Evolutionary conservation across 2,797 vertebrate species (phyloP).

Genomic region (Gallinago solitaria): DNA sequence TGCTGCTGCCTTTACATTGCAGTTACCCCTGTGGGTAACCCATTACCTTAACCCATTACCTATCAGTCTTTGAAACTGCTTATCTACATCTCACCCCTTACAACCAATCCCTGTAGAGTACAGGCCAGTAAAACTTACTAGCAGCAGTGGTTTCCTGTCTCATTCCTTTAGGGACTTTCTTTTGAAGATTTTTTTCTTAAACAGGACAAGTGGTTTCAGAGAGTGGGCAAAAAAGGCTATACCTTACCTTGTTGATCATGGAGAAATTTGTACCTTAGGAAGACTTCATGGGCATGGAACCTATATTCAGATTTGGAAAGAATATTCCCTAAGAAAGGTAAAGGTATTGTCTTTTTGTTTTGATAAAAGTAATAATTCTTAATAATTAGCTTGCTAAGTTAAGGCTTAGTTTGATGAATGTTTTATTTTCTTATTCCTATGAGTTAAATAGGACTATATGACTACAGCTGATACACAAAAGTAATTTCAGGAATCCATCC

Average conservation of each 20-base stretch:
- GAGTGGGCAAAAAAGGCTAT: slow-evolving; percentile 56
- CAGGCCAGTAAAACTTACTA: background rate
- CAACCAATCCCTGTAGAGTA: background rate
- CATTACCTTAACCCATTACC: background rate
- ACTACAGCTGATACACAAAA: background rate
- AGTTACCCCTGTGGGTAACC: background rate
- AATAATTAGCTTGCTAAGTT: background rate
- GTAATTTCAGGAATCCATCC: background rate
- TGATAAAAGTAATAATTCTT: background rate
- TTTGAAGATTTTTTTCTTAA: slow-evolving; percentile 66
- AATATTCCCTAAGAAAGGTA: slow-evolving; percentile 42
- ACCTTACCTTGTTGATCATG: slow-evolving; percentile 55
- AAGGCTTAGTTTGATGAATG: background rate
- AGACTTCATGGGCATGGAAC: slow-evolving; percentile 48
- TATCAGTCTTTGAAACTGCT: background rate
- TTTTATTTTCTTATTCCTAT: background rate
- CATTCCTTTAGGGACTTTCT: slow-evolving; percentile 45
- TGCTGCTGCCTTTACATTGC: background rate
- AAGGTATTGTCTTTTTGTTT: slow-evolving; percentile 41
- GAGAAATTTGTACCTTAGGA: slow-evolving; percentile 59
- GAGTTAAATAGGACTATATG: background rate
- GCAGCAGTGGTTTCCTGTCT: slow-evolving; percentile 40
- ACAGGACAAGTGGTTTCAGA: slow-evolving; percentile 67
- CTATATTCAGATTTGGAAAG: slow-evolving; percentile 38
- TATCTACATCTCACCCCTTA: background rate